Evolutionary conservation across 2,888 invertebrate genomes (phyloP).

Genomic region (Melinopterus prodromus): DNA sequence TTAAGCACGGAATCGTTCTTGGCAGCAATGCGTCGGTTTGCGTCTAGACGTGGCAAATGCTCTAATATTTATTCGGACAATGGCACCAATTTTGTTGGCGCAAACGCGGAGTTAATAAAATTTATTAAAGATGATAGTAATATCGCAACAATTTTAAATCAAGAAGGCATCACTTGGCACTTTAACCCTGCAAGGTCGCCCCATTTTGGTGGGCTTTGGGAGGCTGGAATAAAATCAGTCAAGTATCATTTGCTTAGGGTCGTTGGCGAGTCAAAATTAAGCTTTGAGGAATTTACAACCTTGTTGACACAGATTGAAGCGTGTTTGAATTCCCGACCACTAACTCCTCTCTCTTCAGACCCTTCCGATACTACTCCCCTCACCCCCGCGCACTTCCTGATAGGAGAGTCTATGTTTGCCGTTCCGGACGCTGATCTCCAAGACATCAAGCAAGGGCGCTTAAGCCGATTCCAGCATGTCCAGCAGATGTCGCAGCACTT

Average conservation of each 20-base stretch:
- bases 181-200: conserved; percentile 44
- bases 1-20: conserved; percentile 42
- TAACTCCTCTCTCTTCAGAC: conserved; percentile 44
- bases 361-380: conserved; percentile 43
- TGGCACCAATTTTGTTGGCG: conserved; percentile 39
- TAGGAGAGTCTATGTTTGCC: neutral
- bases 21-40: conserved; percentile 37
- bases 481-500: neutral
- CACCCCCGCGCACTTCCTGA: conserved; percentile 34
- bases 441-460: neutral
- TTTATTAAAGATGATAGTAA: conserved; percentile 6
- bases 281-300: conserved; percentile 46
- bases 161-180: conserved; percentile 40
- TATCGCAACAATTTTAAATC: neutral
- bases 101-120: conserved; percentile 29
- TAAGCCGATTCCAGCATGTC: neutral
- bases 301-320: conserved; percentile 45
- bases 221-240: conserved; percentile 44
- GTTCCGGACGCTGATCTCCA: conserved; percentile 4
- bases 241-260: conserved; percentile 47
- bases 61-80: conserved; percentile 37
- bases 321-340: conserved; percentile 45
- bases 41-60: conserved; percentile 36
- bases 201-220: conserved; percentile 34
- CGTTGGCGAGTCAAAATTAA: conserved; percentile 38